Conservation (phyloP, 1,140 invertebrate species). For the Elysia chlorotica region DNA sequence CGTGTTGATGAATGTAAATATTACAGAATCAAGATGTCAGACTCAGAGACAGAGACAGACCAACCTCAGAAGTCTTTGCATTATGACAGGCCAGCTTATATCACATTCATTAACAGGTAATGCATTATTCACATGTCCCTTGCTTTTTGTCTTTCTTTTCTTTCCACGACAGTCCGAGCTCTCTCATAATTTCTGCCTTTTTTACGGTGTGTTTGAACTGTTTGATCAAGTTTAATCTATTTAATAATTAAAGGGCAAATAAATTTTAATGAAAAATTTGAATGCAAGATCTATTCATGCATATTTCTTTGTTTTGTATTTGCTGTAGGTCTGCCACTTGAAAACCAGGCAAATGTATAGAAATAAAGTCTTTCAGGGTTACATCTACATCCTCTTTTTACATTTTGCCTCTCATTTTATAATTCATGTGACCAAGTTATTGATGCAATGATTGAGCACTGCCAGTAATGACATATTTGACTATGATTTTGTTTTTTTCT, state of each 20-base stretch:
- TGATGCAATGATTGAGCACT: neutral
- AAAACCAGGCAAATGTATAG: neutral
- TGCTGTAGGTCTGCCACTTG: neutral
- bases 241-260: too few relatives aligned
- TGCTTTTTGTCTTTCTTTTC: neutral
- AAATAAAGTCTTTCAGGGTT: neutral
- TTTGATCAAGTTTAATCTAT: too few relatives aligned
- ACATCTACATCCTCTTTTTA: neutral
- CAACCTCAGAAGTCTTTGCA: neutral
- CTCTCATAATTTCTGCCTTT: neutral
- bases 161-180: neutral
- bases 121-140: neutral
- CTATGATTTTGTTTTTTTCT: neutral
- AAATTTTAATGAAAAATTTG: too few relatives aligned
- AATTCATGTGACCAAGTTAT: neutral
- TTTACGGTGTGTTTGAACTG: neutral
- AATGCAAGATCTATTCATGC: too few relatives aligned
- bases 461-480: neutral
- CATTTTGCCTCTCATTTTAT: neutral
- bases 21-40: too few relatives aligned
- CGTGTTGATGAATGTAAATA: too few relatives aligned
- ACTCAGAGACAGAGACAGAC: too few relatives aligned
- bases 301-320: too few relatives aligned
- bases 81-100: neutral
- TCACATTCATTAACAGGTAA: slow-evolving; percentile 10